These are phyloP conservation scores for Coleophora flavipennella DNA, from an alignment of 2,888 invertebrate species.

Conservation along the genomic window DNA sequence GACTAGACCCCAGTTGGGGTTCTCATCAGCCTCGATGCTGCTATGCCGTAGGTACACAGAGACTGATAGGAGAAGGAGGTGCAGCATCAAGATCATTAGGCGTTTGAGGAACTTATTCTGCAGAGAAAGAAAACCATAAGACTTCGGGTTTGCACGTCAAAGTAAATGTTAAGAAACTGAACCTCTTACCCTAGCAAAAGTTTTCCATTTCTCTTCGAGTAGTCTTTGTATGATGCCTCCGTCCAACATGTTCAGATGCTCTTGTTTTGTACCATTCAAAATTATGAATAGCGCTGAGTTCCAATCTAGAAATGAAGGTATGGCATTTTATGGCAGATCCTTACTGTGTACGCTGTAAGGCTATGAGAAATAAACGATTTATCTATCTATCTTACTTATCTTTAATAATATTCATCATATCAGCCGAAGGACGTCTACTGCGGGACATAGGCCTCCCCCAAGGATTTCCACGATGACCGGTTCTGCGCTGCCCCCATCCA, in stretches of 20 bases:
- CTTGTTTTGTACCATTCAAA: constrained; percentile 96
- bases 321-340: no score
- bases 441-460: no score
- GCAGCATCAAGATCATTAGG: constrained; percentile 88
- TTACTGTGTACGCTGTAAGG: no score
- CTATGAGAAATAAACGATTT: no score
- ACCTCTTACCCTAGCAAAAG: constrained; percentile 88
- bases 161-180: not conserved
- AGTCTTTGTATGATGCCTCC: constrained; percentile 98
- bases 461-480: no score
- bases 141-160: no score
- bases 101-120: constrained; percentile 95
- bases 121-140: constrained; percentile 11
- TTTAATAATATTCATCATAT: no score
- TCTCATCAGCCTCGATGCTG: constrained; percentile 43
- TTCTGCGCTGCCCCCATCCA: no score
- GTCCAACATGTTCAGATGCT: constrained; percentile 98
- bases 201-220: constrained; percentile 99
- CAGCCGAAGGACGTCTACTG: no score
- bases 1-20: constrained; percentile 53
- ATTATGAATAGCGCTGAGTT: constrained; percentile 98
- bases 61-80: constrained; percentile 88
- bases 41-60: constrained; percentile 92
- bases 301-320: constrained; percentile 82
- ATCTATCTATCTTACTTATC: no score